Conservation (phyloP, 2,888 invertebrate species). For the Ditula angustiorana region DNA sequence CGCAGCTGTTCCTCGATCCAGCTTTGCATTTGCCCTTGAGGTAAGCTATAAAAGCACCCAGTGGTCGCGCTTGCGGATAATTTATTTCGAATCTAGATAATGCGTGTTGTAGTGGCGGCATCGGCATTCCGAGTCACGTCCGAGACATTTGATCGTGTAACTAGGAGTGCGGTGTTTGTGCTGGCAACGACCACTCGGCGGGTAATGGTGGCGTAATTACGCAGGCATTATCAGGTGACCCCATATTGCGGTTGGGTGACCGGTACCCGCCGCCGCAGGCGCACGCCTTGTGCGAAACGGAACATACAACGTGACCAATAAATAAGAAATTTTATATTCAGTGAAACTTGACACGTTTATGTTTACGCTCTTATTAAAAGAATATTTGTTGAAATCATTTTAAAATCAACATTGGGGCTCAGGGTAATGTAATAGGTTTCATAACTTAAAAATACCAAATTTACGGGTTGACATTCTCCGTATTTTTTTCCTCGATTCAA, state of each 20-base stretch:
- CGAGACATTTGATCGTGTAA: constrained; percentile 80
- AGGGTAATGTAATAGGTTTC: too few species aligned
- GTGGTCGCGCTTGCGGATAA: constrained; percentile 71
- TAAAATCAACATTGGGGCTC: too few species aligned
- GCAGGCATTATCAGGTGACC: constrained; percentile 81
- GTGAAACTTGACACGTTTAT: constrained; percentile 10
- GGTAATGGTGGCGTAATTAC: constrained; percentile 79
- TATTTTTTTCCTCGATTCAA: too few species aligned
- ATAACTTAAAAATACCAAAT: too few species aligned
- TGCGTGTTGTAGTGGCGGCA: constrained; percentile 69
- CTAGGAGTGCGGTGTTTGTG: constrained; percentile 74
- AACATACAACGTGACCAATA: constrained; percentile 35
- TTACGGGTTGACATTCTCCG: too few species aligned
- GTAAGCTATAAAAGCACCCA: constrained; percentile 60
- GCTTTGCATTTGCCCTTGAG: constrained; percentile 60
- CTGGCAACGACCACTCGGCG: constrained; percentile 57
- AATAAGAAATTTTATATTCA: constrained; percentile 27
- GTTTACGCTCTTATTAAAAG: not conserved
- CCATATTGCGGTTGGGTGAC: constrained; percentile 75
- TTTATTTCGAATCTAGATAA: constrained; percentile 74
- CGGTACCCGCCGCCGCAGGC: constrained; percentile 35
- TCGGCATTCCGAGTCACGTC: constrained; percentile 71
- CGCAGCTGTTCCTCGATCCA: constrained; percentile 36
- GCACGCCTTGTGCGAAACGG: constrained; percentile 36
- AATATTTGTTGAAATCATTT: too few species aligned